phyloP scores from a whole-genome alignment of 2,797 vertebrate species.

The Diglossa cyanea region DNA sequence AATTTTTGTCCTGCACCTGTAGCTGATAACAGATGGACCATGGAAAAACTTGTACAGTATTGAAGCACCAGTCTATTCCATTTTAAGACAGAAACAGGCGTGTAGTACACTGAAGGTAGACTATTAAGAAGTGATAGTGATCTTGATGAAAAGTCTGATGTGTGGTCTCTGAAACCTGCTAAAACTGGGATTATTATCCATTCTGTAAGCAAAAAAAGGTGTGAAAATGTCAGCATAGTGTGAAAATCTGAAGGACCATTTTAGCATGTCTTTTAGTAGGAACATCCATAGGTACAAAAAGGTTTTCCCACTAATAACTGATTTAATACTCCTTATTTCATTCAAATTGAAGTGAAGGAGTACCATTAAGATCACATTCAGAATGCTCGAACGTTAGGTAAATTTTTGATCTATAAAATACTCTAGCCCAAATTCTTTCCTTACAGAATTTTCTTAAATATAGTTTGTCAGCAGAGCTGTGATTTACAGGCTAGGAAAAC shows the following conservation, averaged over 20 bases:
- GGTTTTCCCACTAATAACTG: background rate
- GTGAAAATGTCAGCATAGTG: background rate
- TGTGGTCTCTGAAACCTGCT: background rate
- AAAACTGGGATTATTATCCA: background rate
- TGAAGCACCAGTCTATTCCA: background rate
- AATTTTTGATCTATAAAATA: background rate
- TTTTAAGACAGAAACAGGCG: background rate
- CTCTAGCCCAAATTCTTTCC: background rate
- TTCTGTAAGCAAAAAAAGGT: background rate
- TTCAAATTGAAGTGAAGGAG: accelerated
- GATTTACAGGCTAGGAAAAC: background rate
- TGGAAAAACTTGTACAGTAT: background rate
- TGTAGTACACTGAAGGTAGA: background rate
- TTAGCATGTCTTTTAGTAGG: background rate
- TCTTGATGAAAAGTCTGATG: background rate
- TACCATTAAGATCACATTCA: background rate
- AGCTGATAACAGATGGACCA: background rate
- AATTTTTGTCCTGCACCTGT: background rate
- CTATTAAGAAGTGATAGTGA: background rate
- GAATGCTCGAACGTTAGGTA: background rate
- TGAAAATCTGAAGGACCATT: background rate
- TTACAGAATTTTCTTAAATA: background rate
- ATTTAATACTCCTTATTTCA: background rate
- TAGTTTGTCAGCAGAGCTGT: background rate
- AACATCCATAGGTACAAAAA: background rate